Evolutionary conservation across 2,113 vertebrate genomes (phyloP), one percentile per base, ranked within the genome.

Genomic region (Polypterus bichir): DNA sequence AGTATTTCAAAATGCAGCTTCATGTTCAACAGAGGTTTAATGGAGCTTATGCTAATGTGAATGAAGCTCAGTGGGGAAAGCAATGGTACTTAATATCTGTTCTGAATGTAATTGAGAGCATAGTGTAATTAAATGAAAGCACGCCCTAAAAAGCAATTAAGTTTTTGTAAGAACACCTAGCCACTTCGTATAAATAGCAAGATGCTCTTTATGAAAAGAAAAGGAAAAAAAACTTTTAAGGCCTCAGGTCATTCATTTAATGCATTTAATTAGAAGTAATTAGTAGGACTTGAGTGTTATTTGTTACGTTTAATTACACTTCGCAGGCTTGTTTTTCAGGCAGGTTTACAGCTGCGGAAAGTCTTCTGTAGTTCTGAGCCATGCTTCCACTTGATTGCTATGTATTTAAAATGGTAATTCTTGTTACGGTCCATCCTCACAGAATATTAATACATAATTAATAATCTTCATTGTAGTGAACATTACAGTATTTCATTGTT

Each of bases 391-490:
- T 27, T 51, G 48, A 49, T 8, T 47, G 48, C n/a, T n/a, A 27
- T 9, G 44, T 44, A 61, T 61, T 61, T 61, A 61, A 51, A 49
- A 51, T 10, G 48, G 11, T 44, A 61, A 51, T 61, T 27, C n/a
- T 57, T 27, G 56, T 57, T 57, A 57, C 56, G 56, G 56, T 57
- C 59, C 59, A 49, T 61, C 48, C 9, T 44, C 48, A 44, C 48
- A 51, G 48, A 61, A 61, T 51, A 61, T 49, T 61, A 51, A 61
- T 45, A 61, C 59, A 52, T 44, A 61, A 61, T 61, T 61, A 52
- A 52, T 49, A 61, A 51, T 48, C 48, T 61, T 61, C 52, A 61
- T 61, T 61, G 52, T 51, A 49, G 45, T 61, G 48, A 45, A 48
- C 48, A 45, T 58, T 27, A 51, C 7, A 49, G 7, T 49, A 51